Base-by-base conservation (phyloP, 2,888 invertebrate species). In the Drosophila prolongata region DNA sequence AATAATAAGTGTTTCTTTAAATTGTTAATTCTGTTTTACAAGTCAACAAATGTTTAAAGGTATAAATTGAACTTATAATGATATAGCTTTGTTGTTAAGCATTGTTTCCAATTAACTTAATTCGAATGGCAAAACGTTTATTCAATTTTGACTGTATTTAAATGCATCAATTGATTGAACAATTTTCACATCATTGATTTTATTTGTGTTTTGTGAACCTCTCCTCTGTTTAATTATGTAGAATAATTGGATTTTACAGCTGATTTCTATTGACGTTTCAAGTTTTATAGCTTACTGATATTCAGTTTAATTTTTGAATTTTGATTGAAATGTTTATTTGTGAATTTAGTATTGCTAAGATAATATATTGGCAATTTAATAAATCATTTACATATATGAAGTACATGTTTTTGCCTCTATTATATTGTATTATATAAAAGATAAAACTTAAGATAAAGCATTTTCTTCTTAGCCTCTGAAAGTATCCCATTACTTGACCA, bases 171-270 rank as follows among this genome's bases (percentile, higher is more conserved):
- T 49, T 49, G 35, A 35, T 49, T 13, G 49, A 8, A 35, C 35
- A 49, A 13, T 35, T 49, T 35, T 49, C 49, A 13, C 49, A 49
- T 49, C 49, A 35, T 19, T 49, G 49, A 35, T 16, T 49, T 19
- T 16, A 49, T 35, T 49, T 13, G 16, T 35, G 16, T 30, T 35
- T 35, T 49, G 35, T 35, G 16, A 11, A 2, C 49, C 13, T 35
- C 49, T 49, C 35, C 4, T 34, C 34, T 49, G 49, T 19, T 49
- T 49, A 49, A 49, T 49, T 49, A 49, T 6, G 34, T 14, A 49
- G 49, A 49, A 49, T 49, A 49, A 49, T 49, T 49, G 16, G 13
- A 49, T 19, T 35, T 46, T 35, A 8, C 35, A 49, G 16, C 49
- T 19, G 16, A 35, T 19, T 49, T 49, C 13, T 16, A 35, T 19